Base-by-base conservation (phyloP, 2,113 vertebrate genomes). In the Semnornis frantzii region DNA sequence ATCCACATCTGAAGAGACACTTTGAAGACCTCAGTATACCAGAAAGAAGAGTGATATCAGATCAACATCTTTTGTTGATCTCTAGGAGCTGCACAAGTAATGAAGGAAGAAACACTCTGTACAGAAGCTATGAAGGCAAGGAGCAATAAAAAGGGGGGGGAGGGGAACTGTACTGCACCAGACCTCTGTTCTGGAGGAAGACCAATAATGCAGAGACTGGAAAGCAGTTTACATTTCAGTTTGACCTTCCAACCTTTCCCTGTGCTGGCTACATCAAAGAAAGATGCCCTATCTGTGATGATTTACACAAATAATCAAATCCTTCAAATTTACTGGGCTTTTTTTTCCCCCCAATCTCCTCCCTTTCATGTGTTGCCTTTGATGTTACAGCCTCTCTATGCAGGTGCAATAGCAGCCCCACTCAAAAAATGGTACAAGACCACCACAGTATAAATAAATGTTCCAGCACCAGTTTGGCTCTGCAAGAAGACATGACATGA, bases 301-400 rank as follows among this genome's bases (percentile, higher is more conserved):
- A 90, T 86, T 92, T 96, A 94, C 92, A 95, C 87, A 91, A 95
- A 95, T 94, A 96, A 92, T 83, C 81, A 95, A 95, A 96, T 94
- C 46, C 66, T 10, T 46, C 66, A 60, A 54, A 75, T 93, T 95
- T 94, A 78, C 87, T 86, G 55, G 23, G 23, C 24, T 63, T 64
- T 64, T 8, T 16, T 9, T 44, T 6, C 9, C n/a, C n/a, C n/a
- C n/a, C 24, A 17, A 33, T n/a, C 60, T 12, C 5, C 48, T 66
- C 59, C 52, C 92, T 94, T 95, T 96, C 69, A 94, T 84, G 69
- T 93, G 50, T 7, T 93, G 89, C 87, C 95, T 97, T 97, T 97
- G 96, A 97, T 96, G 96, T 92, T 30, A 10, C 76, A 91, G 77
- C 55, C 63, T 91, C 77, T 60, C 74, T 5, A 0, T 58, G 80